Percentiles rank a stretch among this genome's conserved stretches.
Evolutionary conservation across 1,140 invertebrate species (phyloP).

Genomic region (Drosophila nigrodunni): DNA sequence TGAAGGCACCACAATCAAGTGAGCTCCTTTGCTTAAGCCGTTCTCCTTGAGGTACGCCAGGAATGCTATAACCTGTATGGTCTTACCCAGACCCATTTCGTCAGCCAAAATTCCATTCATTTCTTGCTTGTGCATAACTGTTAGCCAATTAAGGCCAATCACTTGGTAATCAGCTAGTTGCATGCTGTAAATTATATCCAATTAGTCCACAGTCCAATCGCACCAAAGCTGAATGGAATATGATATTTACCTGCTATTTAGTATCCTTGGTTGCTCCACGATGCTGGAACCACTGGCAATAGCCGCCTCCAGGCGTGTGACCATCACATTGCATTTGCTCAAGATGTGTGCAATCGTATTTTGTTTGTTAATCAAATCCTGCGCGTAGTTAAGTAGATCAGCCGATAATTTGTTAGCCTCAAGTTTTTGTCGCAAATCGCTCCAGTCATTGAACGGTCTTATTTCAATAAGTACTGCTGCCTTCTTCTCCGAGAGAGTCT

Average conservation of each 20-base stretch:
- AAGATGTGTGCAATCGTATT: conserved; percentile 89
- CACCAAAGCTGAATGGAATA: not conserved
- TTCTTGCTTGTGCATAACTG: conserved; percentile 94
- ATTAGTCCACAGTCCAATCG: not conserved
- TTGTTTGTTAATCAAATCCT: conserved; percentile 89
- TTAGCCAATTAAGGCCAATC: conserved; percentile 97
- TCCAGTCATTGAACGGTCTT: conserved; percentile 90
- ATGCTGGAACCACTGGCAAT: conserved; percentile 89
- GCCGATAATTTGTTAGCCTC: conserved; percentile 88
- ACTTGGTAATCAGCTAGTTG: conserved; percentile 95
- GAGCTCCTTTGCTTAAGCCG: conserved; percentile 89
- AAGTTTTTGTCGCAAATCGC: conserved; percentile 90
- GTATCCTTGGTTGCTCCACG: conserved; percentile 88
- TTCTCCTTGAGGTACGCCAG: conserved; percentile 94
- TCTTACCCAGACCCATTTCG: conserved; percentile 96
- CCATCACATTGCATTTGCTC: conserved; percentile 90
- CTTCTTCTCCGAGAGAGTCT: conserved; percentile 90
- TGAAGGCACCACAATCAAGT: conserved; percentile 96
- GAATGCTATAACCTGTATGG: conserved; percentile 95
- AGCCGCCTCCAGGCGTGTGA: conserved; percentile 89
- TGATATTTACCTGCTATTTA: conserved; percentile 85
- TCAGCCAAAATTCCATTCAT: conserved; percentile 97
- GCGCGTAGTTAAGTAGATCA: conserved; percentile 90
- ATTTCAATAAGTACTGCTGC: conserved; percentile 88
- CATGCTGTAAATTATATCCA: conserved; percentile 84